These are phyloP conservation scores for Zaprionus davidi DNA, from an alignment of 1,140 invertebrate genomes.

Conservation along the genomic window DNA sequence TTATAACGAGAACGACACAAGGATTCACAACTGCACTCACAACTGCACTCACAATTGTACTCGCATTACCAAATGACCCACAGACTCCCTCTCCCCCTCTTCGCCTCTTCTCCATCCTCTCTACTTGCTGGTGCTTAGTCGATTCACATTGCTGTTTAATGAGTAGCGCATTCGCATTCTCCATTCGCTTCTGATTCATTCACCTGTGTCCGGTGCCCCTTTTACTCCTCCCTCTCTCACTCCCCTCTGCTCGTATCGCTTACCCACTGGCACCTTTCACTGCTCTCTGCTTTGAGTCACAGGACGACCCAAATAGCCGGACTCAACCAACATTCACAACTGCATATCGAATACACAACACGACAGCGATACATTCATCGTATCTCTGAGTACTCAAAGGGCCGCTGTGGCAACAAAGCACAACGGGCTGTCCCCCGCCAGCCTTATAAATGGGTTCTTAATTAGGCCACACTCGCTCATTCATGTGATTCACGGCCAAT, in stretches of 20 bases:
- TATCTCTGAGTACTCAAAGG: constrained; percentile 1
- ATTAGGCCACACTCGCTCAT: constrained; percentile 25
- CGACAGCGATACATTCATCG: neutral
- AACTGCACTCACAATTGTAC: constrained; percentile 3
- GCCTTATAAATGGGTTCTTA: constrained; percentile 38
- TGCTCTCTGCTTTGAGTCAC: constrained; percentile 26
- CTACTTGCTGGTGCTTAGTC: neutral
- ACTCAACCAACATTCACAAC: constrained; percentile 19
- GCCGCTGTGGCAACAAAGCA: neutral
- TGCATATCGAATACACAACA: neutral
- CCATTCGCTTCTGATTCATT: constrained; percentile 10
- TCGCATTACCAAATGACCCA: neutral
- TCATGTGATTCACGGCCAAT: constrained; percentile 31
- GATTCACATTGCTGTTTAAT: constrained; percentile 14
- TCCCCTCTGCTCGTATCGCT: constrained; percentile 10
- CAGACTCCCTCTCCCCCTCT: neutral
- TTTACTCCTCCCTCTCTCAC: neutral
- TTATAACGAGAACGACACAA: constrained; percentile 55
- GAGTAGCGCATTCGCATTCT: constrained; percentile 6
- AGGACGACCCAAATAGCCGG: constrained; percentile 39
- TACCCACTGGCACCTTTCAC: constrained; percentile 26
- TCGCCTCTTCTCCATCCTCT: neutral
- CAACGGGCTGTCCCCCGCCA: neutral
- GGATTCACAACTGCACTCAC: constrained; percentile 15
- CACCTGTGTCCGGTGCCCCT: neutral